Evolutionary conservation across 2,888 invertebrate species (phyloP).

Genomic region (Bruchidius siliquastri): DNA sequence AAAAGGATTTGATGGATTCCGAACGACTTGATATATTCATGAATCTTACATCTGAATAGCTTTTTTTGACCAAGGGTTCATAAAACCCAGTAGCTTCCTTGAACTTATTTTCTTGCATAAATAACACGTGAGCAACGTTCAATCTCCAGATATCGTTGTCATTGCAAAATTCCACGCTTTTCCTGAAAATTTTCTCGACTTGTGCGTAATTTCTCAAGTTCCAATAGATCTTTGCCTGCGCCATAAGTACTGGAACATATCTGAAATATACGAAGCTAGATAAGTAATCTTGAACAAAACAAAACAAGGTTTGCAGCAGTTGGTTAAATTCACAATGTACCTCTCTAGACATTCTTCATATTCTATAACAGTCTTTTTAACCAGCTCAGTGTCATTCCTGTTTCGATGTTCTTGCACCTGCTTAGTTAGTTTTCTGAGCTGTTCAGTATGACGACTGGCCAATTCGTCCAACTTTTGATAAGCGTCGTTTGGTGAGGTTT

Average conservation of each 20-base stretch:
- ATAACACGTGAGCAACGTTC: conserved; percentile 97
- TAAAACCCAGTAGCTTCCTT: conserved; percentile 98
- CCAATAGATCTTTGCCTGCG: conserved; percentile 98
- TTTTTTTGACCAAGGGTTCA: conserved; percentile 94
- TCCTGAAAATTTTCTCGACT: conserved; percentile 94
- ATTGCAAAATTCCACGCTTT: conserved; percentile 96
- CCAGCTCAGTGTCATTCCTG: conserved; percentile 76
- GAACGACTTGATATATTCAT: too few species aligned
- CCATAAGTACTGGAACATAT: conserved; percentile 98
- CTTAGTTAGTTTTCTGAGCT: conserved; percentile 85
- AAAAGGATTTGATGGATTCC: background rate
- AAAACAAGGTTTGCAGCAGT: too few species aligned
- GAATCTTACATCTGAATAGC: conserved; percentile 70
- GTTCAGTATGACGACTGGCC: conserved; percentile 85
- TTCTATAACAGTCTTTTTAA: conserved; percentile 75
- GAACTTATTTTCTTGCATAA: conserved; percentile 99
- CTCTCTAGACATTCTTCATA: conserved; percentile 42
- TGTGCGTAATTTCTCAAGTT: conserved; percentile 92
- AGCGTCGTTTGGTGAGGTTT: conserved; percentile 94
- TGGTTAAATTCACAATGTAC: too few species aligned
- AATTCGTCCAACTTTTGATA: conserved; percentile 93
- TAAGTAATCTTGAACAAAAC: too few species aligned
- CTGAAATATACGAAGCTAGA: conserved; percentile 42
- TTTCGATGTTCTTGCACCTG: conserved; percentile 89
- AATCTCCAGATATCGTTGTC: conserved; percentile 96